phyloP scores from a whole-genome alignment of 2,888 invertebrate species.

The Ypsolopha sequella region DNA sequence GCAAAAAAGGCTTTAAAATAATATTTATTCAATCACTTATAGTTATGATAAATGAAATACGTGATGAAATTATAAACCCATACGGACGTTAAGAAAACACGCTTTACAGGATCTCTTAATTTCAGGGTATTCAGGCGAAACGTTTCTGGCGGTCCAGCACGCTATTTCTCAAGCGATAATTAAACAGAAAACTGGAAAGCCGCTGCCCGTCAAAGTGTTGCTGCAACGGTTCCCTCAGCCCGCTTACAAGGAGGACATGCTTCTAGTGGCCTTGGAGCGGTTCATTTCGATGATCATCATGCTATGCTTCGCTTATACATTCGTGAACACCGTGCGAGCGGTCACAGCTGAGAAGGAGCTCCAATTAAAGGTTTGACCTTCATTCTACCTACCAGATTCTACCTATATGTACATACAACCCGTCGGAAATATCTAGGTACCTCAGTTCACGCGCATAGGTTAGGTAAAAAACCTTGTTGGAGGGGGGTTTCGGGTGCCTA shows the following conservation, averaged over 20 bases:
- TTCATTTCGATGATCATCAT: slow-evolving; percentile 85
- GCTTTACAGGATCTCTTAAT: too few relatives aligned
- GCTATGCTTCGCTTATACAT: slow-evolving; percentile 85
- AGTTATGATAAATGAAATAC: too few relatives aligned
- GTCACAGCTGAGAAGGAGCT: slow-evolving; percentile 83
- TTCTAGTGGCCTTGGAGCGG: slow-evolving; percentile 75
- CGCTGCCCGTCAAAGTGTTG: slow-evolving; percentile 47
- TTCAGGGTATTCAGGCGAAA: slow-evolving; percentile 53
- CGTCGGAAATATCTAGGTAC: too few relatives aligned
- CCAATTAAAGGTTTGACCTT: slow-evolving; percentile 73
- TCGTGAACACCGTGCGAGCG: slow-evolving; percentile 82
- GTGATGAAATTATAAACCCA: too few relatives aligned
- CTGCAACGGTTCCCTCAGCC: slow-evolving; percentile 81
- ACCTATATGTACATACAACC: too few relatives aligned
- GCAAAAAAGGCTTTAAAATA: too few relatives aligned
- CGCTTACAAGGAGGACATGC: slow-evolving; percentile 76
- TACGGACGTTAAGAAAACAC: too few relatives aligned
- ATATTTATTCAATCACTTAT: too few relatives aligned
- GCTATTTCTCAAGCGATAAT: slow-evolving; percentile 55
- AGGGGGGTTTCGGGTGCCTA: too few relatives aligned
- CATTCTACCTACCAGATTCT: too few relatives aligned
- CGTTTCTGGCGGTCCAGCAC: slow-evolving; percentile 56
- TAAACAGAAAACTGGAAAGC: slow-evolving; percentile 41
- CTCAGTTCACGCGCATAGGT: too few relatives aligned
- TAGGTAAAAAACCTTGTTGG: too few relatives aligned